Conservation (phyloP, 2,888 invertebrate species). For the Pedicia rivosa region DNA sequence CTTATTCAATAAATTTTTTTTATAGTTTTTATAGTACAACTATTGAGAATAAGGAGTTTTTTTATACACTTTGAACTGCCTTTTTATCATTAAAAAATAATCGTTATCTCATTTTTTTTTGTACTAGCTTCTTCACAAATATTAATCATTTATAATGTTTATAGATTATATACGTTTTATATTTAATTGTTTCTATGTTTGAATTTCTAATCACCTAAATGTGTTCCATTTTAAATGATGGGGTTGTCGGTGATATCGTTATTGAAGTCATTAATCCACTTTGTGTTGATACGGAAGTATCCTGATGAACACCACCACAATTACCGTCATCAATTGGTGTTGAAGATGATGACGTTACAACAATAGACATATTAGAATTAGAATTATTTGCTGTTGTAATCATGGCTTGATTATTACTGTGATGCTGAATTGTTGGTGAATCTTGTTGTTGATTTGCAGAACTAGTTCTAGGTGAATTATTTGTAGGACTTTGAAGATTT, state of each 20-base stretch:
- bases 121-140: too few relatives aligned
- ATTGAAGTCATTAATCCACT: conserved; percentile 27
- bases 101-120: too few relatives aligned
- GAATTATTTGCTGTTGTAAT: conserved; percentile 1
- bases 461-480: conserved; percentile 13
- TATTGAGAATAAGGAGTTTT: too few relatives aligned
- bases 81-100: too few relatives aligned
- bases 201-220: too few relatives aligned
- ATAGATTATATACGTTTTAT: too few relatives aligned
- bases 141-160: too few relatives aligned
- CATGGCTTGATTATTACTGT: conserved; percentile 5
- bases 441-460: conserved; percentile 14
- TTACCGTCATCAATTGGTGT: conserved; percentile 8
- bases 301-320: conserved; percentile 4
- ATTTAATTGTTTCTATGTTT: too few relatives aligned
- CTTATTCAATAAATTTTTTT: too few relatives aligned
- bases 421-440: conserved; percentile 13
- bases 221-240: conserved; percentile 29
- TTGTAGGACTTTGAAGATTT: conserved; percentile 21
- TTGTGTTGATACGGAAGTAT: conserved; percentile 12
- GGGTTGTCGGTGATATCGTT: conserved; percentile 26
- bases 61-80: too few relatives aligned
- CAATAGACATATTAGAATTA: conserved; percentile 11
- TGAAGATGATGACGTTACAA: conserved; percentile 10
- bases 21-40: too few relatives aligned